Evolutionary conservation across 2,797 vertebrate genomes (phyloP).

Genomic region (Perodicticus potto): DNA sequence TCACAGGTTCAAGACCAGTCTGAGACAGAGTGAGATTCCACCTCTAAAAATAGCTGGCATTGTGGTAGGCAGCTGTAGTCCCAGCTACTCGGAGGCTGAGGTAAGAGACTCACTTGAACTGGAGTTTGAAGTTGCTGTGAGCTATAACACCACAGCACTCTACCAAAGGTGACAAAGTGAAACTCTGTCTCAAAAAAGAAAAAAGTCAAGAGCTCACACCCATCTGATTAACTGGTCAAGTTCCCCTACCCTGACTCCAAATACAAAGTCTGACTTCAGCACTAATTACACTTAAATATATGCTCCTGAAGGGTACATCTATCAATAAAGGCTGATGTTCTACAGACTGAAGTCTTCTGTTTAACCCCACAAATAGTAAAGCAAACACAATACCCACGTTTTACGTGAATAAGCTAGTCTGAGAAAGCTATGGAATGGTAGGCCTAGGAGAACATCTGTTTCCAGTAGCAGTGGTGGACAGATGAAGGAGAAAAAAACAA

Average conservation of each 20-base stretch:
- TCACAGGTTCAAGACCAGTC: no score
- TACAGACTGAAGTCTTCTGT: not conserved
- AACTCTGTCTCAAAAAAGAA: not conserved
- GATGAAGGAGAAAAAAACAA: conserved; percentile 5
- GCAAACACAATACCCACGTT: not conserved
- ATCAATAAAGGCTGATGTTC: not conserved
- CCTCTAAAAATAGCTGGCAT: no score
- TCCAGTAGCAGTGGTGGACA: not conserved
- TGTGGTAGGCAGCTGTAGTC: no score
- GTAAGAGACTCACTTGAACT: no score
- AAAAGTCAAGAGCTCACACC: conserved; percentile 13
- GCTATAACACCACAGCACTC: no score
- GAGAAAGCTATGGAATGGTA: not conserved
- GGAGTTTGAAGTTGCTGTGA: no score
- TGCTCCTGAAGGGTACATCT: not conserved
- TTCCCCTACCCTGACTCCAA: not conserved
- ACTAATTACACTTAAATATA: conserved; percentile 50
- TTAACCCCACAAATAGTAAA: not conserved
- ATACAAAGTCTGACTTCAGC: conserved; percentile 63
- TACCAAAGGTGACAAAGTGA: no score
- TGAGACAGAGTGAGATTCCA: no score
- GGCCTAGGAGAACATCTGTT: conserved; percentile 28
- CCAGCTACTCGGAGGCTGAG: no score
- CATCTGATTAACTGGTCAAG: conserved; percentile 26
- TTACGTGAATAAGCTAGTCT: not conserved